Conservation (phyloP, 2,888 invertebrate genomes). For the Pheosia tremula region DNA sequence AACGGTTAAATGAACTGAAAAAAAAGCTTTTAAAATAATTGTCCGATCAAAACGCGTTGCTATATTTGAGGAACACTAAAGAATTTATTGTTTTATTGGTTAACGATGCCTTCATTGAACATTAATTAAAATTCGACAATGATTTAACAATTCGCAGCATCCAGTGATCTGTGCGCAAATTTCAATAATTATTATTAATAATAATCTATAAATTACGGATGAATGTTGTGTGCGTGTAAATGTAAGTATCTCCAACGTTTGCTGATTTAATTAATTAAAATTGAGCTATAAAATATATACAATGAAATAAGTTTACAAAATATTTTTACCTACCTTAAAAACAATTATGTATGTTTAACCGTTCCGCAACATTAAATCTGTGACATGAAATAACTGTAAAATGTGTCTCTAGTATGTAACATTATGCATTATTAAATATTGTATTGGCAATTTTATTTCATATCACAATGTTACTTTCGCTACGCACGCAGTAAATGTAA, state of each 20-base stretch:
- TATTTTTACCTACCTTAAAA: conserved; percentile 7
- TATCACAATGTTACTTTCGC: neutral
- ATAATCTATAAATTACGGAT: neutral
- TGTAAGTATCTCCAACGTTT: conserved; percentile 27
- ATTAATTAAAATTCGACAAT: conserved; percentile 56
- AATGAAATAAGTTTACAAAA: conserved; percentile 8
- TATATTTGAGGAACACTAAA: conserved; percentile 12
- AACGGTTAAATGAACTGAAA: too few relatives aligned
- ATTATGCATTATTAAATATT: too few relatives aligned
- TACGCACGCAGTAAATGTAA: neutral
- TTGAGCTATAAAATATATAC: neutral
- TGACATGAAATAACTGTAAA: too few relatives aligned
- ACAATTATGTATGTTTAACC: too few relatives aligned
- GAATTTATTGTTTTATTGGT: conserved; percentile 52
- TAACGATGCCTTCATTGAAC: conserved; percentile 56
- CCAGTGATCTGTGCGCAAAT: conserved; percentile 45
- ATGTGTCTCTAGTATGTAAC: too few relatives aligned
- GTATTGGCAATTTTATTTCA: neutral
- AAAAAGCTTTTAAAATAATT: too few relatives aligned
- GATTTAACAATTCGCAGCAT: conserved; percentile 48
- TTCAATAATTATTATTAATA: conserved; percentile 33
- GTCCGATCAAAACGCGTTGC: too few relatives aligned
- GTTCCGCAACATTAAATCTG: too few relatives aligned
- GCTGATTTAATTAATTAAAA: conserved; percentile 46
- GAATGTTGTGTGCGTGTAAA: conserved; percentile 32